These are phyloP conservation scores for Barbus barbus DNA, from an alignment of 2,113 vertebrate genomes.

Conservation along the genomic window DNA sequence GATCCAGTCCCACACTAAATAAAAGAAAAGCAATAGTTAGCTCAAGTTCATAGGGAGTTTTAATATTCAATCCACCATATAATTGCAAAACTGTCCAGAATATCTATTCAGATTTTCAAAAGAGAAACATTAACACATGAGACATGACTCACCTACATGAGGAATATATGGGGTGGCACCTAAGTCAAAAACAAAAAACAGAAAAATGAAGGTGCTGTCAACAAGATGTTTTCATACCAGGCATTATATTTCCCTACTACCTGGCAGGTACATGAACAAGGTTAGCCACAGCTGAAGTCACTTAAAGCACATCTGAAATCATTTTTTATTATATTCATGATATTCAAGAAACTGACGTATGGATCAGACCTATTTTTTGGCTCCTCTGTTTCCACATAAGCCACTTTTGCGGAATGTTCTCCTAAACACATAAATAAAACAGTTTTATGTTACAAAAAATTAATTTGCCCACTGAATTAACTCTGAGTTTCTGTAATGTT, in stretches of 20 bases:
- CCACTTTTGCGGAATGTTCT: conserved; percentile 76
- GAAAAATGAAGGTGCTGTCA: background rate
- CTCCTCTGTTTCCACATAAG: conserved; percentile 78
- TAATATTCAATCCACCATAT: background rate
- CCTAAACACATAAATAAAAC: conserved; percentile 59
- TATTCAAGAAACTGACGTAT: background rate
- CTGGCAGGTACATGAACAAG: background rate
- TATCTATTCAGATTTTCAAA: background rate
- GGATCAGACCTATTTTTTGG: conserved; percentile 72
- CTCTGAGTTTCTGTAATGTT: too few relatives aligned
- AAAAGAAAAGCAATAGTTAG: conserved; percentile 2
- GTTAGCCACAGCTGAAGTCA: background rate
- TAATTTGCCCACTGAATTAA: background rate
- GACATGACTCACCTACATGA: conserved; percentile 64
- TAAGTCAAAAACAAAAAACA: conserved; percentile 46
- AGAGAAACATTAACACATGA: background rate
- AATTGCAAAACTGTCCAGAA: background rate
- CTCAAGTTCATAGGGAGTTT: background rate
- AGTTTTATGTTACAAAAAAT: background rate
- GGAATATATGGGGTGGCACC: conserved; percentile 75
- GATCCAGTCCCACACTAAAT: conserved; percentile 79
- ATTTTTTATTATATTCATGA: background rate
- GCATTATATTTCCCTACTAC: background rate
- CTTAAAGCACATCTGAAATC: background rate
- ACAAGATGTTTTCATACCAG: background rate